phyloP scores from a whole-genome alignment of 2,888 invertebrate species.

The Ashinkailepas kermadecensis region DNA sequence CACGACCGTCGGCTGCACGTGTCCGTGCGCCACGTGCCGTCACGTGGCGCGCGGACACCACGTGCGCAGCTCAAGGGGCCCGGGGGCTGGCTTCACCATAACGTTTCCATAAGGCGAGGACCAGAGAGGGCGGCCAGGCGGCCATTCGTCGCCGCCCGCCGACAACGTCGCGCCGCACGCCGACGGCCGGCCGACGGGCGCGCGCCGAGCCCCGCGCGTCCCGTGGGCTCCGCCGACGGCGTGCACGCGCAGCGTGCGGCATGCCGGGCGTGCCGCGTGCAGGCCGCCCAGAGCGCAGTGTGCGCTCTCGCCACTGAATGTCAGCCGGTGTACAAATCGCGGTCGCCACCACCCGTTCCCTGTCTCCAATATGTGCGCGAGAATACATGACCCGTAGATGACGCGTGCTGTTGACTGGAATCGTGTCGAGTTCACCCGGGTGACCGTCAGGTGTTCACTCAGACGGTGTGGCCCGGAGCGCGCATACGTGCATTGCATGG shows the following conservation, averaged over 20 bases:
- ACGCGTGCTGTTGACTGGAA: no score
- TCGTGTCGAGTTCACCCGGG: no score
- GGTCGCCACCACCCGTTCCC: neutral
- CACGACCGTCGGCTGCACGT: neutral
- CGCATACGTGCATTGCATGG: no score
- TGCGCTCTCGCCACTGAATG: no score
- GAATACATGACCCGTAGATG: neutral
- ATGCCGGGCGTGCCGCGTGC: neutral
- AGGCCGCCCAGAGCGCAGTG: no score
- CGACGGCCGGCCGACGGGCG: neutral
- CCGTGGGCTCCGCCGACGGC: neutral
- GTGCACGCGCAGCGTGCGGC: neutral
- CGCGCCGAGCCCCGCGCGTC: neutral
- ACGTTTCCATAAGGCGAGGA: slow-evolving; percentile 7
- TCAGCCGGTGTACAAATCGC: neutral
- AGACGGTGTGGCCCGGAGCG: no score
- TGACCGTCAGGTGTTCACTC: no score
- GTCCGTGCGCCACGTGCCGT: slow-evolving; percentile 4
- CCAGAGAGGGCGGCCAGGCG: neutral
- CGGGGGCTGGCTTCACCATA: neutral
- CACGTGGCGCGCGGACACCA: neutral
- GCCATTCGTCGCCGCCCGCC: no score
- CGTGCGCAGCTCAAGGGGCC: neutral
- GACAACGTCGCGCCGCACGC: no score
- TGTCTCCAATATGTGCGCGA: neutral